phyloP scores from a whole-genome alignment of 2,888 invertebrate genomes.

The Rhingia rostrata region DNA sequence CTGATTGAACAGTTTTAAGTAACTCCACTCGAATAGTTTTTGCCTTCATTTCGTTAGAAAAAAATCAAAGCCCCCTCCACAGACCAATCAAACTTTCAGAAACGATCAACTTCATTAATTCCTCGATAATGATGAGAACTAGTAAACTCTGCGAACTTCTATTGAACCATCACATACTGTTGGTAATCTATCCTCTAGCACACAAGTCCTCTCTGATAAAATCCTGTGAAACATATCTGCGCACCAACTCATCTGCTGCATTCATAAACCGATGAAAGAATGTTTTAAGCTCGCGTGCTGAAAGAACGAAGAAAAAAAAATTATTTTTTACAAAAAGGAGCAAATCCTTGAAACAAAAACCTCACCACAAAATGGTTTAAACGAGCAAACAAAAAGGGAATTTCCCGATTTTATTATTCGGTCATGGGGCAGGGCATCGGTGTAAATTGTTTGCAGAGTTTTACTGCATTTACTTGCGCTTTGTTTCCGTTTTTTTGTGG shows the following conservation, averaged over 20 bases:
- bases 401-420: no score
- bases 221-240: slow-evolving; percentile 25
- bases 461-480: no score
- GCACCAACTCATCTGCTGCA: slow-evolving; percentile 14
- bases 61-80: slow-evolving; percentile 7
- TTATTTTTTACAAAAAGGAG: background rate
- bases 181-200: background rate
- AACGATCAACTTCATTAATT: slow-evolving; percentile 54
- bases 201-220: background rate
- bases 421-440: no score
- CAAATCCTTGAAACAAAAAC: slow-evolving; percentile 32
- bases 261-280: slow-evolving; percentile 14
- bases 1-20: no score
- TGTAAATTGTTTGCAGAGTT: no score
- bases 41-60: slow-evolving; percentile 5
- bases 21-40: slow-evolving; percentile 8
- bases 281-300: slow-evolving; percentile 28
- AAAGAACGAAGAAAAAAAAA: slow-evolving; percentile 14
- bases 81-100: slow-evolving; percentile 29
- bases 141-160: slow-evolving; percentile 16
- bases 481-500: no score
- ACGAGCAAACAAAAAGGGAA: slow-evolving; percentile 26
- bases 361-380: slow-evolving; percentile 49
- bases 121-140: slow-evolving; percentile 33
- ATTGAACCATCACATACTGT: slow-evolving; percentile 26